A percentile compares a stretch with the other conserved stretches of the same genome.
These are phyloP conservation scores for Merodon equestris DNA, from an alignment of 2,888 invertebrate genomes.

Conservation along the genomic window DNA sequence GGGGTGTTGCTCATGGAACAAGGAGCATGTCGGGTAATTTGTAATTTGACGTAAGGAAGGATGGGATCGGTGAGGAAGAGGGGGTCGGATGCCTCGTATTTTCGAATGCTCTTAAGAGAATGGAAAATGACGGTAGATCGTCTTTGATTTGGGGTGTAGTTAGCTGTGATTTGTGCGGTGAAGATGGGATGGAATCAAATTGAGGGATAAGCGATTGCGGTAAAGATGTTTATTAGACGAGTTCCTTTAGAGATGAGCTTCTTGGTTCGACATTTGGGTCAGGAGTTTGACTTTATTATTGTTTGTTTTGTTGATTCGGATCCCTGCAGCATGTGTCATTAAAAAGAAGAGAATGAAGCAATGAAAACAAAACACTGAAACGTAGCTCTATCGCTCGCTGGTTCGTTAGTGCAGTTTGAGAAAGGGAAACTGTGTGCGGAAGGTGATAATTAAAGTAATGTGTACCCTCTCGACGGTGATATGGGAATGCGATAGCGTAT, in stretches of 20 bases:
- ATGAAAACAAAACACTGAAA: too few species aligned
- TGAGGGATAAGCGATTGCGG: constrained; percentile 16
- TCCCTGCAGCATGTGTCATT: constrained; percentile 9
- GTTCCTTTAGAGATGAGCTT: constrained; percentile 13
- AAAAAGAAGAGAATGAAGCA: too few species aligned
- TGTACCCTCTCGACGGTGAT: too few species aligned
- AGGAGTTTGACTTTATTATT: constrained; percentile 4
- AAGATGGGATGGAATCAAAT: constrained; percentile 34
- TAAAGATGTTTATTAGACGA: constrained; percentile 18
- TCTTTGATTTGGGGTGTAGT: constrained; percentile 32
- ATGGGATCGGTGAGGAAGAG: background rate
- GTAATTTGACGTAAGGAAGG: background rate
- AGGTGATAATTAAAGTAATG: too few species aligned
- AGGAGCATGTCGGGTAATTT: constrained; percentile 33
- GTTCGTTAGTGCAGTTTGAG: too few species aligned
- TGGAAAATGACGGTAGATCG: constrained; percentile 27
- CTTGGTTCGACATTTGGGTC: constrained; percentile 20
- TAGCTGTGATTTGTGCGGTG: constrained; percentile 40
- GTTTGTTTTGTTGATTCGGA: constrained; percentile 4
- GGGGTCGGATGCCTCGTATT: background rate
- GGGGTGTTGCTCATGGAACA: constrained; percentile 46
- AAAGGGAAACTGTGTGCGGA: too few species aligned
- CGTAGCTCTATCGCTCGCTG: too few species aligned
- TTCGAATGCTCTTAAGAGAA: constrained; percentile 1
- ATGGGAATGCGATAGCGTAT: too few species aligned